Evolutionary conservation across 2,113 vertebrate species (phyloP).

Genomic region (Menura novaehollandiae): DNA sequence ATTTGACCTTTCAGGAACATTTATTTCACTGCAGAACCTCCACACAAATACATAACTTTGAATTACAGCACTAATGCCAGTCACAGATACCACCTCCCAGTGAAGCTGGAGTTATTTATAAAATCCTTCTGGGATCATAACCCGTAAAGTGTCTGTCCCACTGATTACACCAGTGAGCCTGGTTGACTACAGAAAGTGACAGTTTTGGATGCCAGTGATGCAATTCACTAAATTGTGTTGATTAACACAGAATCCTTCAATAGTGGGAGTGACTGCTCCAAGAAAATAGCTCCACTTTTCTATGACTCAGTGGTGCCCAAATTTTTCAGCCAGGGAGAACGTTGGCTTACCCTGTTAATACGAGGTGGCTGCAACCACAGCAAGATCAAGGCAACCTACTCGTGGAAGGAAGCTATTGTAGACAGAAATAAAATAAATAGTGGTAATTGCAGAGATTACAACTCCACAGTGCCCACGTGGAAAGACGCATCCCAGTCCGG

Average conservation of each 20-base stretch:
- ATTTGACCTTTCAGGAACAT: slow-evolving; percentile 30
- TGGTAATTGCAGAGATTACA: accelerated
- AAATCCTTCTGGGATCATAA: background rate
- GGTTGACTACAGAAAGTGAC: background rate
- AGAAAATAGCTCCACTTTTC: background rate
- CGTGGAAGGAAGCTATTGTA: accelerated
- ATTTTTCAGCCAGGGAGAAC: background rate
- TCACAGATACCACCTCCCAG: background rate
- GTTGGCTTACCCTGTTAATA: background rate
- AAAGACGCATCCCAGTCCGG: background rate
- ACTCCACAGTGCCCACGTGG: accelerated
- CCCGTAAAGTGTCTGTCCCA: accelerated
- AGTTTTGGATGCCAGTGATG: background rate
- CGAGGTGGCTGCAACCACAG: background rate
- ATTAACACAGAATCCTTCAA: background rate
- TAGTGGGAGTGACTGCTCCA: background rate
- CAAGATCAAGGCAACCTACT: background rate
- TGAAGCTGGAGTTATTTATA: background rate
- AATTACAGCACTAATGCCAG: background rate
- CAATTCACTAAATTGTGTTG: background rate
- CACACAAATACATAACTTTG: background rate
- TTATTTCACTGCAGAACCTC: slow-evolving; percentile 13
- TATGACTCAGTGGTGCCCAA: background rate
- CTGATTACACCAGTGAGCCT: background rate
- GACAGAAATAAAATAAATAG: background rate